Evolutionary conservation across 2,113 vertebrate species (phyloP).

Genomic region (Ammospiza caudacuta): DNA sequence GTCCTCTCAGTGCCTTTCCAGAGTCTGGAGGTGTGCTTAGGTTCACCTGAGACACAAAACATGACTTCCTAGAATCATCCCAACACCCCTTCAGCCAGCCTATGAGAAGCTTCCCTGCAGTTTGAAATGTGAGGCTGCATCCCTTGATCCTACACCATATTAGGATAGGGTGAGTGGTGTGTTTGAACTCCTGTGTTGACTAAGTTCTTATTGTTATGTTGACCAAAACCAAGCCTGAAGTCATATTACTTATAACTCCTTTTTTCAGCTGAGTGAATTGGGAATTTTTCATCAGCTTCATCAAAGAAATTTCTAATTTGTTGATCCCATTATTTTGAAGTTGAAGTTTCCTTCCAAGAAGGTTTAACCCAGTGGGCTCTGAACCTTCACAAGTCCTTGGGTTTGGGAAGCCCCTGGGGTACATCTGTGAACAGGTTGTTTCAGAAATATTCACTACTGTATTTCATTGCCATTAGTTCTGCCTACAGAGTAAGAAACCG

Average conservation of each 20-base stretch:
- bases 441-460: not conserved
- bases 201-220: not conserved
- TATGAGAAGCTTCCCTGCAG: not conserved
- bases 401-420: not conserved
- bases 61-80: not conserved
- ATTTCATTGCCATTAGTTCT: not conserved
- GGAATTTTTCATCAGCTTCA: not conserved
- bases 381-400: not conserved
- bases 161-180: not conserved
- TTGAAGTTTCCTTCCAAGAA: not conserved
- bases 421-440: not conserved
- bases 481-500: not conserved
- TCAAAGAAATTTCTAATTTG: not conserved
- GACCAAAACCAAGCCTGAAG: not conserved
- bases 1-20: not conserved
- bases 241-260: not conserved
- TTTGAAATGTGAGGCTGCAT: not conserved
- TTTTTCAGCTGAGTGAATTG: not conserved
- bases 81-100: not conserved
- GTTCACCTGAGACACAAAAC: not conserved
- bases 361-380: not conserved
- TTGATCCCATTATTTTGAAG: not conserved
- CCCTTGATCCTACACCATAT: not conserved
- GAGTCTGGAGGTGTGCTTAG: not conserved
- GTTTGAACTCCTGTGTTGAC: not conserved